Evolutionary conservation across 2,888 invertebrate genomes (phyloP), one percentile per base, ranked within the genome.

Genomic region (Cynaeus angustus): DNA sequence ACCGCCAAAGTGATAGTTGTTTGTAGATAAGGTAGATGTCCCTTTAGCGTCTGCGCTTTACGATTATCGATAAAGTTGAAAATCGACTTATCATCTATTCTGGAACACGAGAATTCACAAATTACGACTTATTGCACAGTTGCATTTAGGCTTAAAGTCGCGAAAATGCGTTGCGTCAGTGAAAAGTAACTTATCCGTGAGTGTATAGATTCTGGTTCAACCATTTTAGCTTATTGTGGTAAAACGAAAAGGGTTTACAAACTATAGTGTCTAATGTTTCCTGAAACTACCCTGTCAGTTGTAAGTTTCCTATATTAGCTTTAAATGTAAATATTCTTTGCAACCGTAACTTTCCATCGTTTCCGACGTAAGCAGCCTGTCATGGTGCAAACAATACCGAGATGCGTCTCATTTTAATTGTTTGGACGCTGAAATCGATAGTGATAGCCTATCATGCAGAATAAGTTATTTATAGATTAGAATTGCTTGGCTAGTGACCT

Each of bases 191-290:
- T 33, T 33, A 1, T 33, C 7, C n/a, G 33, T 33, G 1, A 33
- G 33, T 33, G 33, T n/a, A 33, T 1, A 33, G 7, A 6, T 6
- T 4, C 3, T 1, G 6, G 33, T 33, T 9, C n/a, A 4, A 6
- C n/a, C n/a, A 33, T 33, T 33, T 7, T 4, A 4, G 33, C 33
- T 33, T 7, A 1, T n/a, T 33, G 3, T 9, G 3, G n/a, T 33
- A 33, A 33, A 33, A 4, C 7, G 2, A 33, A n/a, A 1, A 33
- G 7, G 33, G 1, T 33, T 33, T 4, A 7, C 7, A 7, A 33
- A 33, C n/a, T 33, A 9, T 33, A 33, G 33, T 33, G 33, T 33
- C 33, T 33, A 33, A 33, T 33, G 33, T 33, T 33, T 33, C 33
- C 33, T 9, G 33, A 7, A 33, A 6, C 9, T 4, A 33, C 33